A percentile compares a stretch with the other conserved stretches of the same genome.
Evolutionary conservation across 2,797 vertebrate genomes (phyloP).

Genomic region (Sebastes taczanowskii): DNA sequence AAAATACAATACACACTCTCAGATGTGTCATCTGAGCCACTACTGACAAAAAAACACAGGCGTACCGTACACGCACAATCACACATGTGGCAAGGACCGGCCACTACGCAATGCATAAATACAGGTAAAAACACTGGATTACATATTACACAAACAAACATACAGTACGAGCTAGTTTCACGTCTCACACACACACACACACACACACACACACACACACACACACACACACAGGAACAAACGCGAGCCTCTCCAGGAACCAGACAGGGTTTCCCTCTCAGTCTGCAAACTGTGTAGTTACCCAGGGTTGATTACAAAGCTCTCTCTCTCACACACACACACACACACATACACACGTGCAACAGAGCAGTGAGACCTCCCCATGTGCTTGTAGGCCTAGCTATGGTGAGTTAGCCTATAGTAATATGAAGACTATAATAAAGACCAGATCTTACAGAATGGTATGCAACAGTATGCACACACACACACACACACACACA

Average conservation of each 20-base stretch:
- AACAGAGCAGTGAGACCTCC: slow-evolving; percentile 44
- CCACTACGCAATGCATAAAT: slow-evolving; percentile 8
- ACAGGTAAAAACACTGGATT: slow-evolving; percentile 34
- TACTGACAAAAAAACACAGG: slow-evolving; percentile 33
- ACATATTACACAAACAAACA: slow-evolving; percentile 28
- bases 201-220: not conserved
- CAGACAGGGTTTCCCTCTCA: slow-evolving; percentile 75
- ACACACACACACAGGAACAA: not conserved
- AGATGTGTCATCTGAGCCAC: slow-evolving; percentile 22
- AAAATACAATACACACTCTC: slow-evolving; percentile 31
- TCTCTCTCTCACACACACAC: slow-evolving; percentile 8
- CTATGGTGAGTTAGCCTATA: slow-evolving; percentile 36
- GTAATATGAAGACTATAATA: slow-evolving; percentile 49
- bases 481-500: not conserved
- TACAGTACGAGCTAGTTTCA: not conserved
- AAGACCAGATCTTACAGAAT: slow-evolving; percentile 49
- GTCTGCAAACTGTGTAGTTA: slow-evolving; percentile 59
- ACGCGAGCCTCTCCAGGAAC: slow-evolving; percentile 33
- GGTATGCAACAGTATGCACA: slow-evolving; percentile 22
- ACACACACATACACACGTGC: not conserved
- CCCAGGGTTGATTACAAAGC: slow-evolving; percentile 44
- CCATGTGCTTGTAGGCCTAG: slow-evolving; percentile 20
- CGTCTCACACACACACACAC: not conserved
- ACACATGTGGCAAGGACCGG: not conserved
- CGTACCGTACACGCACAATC: not conserved